Base-by-base conservation (phyloP, 2,113 vertebrate species). In the Nannospalax galili region DNA sequence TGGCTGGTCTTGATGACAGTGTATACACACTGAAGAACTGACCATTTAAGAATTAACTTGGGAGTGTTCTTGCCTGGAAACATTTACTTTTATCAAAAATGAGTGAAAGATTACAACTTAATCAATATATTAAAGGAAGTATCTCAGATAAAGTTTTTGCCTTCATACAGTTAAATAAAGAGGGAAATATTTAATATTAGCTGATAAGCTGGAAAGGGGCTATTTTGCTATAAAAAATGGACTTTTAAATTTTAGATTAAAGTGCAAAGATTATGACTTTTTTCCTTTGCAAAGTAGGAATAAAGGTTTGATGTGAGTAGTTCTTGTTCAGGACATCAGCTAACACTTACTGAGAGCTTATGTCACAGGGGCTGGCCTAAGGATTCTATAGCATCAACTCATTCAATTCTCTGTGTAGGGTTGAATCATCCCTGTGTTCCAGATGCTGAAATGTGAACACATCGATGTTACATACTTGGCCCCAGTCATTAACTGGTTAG, bases 171-270 rank as follows among this genome's bases (percentile, higher is more conserved):
- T 82, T 56, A 87, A 90, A 58, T 88, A 45, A 79, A 95, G 40
- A 92, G 32, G 56, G 15, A 52, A 77, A 79, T 37, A 40, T 69
- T 48, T 28, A 24, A 0, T 48, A n/a, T 64, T n/a, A 74, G 72
- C 42, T 58, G 35, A 85, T 74, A 81, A 72, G 42, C 24, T 78
- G n/a, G 70, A 88, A 93, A 91, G 40, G 12, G 40, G 45, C 12
- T 35, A 3, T 15, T 73, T 78, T 87, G 7, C 28, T 73, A 90
- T 81, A 42, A 40, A 85, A 52, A 97, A 95, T 91, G 4, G 91
- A 96, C 58, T 97, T 97, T 92, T 84, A 72, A 75, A 93, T 60
- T 93, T 97, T 73, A 95, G 95, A 95, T 82, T 93, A 65, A 96
- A 97, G 92, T 96, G 84, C 20, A 15, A 97, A 98, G 90, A 97